Conservation (phyloP, 2,113 vertebrate species). For the Oryzias melastigma region DNA sequence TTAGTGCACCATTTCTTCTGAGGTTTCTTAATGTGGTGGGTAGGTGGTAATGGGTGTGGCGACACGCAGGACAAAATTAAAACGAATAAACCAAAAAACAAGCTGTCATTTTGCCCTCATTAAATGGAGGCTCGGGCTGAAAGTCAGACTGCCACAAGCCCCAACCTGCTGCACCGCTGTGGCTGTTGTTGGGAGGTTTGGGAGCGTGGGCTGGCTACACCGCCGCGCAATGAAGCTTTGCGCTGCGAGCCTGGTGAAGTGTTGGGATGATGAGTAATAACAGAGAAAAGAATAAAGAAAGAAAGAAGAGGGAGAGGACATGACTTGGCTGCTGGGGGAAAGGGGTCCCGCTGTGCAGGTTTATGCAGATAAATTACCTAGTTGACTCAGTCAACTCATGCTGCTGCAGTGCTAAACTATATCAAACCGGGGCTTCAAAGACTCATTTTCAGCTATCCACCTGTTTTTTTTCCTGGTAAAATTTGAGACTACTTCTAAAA, state of each 20-base stretch:
- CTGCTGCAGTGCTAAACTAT: no score
- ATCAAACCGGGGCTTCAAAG: no score
- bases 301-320: conserved; percentile 40
- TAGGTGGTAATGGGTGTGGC: conserved; percentile 53
- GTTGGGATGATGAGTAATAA: conserved; percentile 62
- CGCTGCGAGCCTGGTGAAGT: conserved; percentile 49
- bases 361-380: conserved; percentile 61
- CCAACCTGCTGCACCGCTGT: conserved; percentile 60
- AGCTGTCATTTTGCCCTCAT: conserved; percentile 72
- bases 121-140: conserved; percentile 65
- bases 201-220: conserved; percentile 59
- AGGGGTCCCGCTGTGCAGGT: conserved; percentile 44
- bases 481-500: no score
- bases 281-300: conserved; percentile 29
- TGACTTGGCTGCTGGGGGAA: conserved; percentile 62
- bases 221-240: conserved; percentile 40
- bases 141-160: conserved; percentile 70
- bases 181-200: conserved; percentile 59
- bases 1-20: conserved; percentile 53
- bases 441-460: no score
- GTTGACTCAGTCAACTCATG: conserved; percentile 61
- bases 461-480: no score
- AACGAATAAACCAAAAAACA: conserved; percentile 43
- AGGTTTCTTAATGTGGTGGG: conserved; percentile 31
- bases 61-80: conserved; percentile 48